phyloP scores from a whole-genome alignment of 92 coral and sea anemone genomes.

The Muricea muricata region DNA sequence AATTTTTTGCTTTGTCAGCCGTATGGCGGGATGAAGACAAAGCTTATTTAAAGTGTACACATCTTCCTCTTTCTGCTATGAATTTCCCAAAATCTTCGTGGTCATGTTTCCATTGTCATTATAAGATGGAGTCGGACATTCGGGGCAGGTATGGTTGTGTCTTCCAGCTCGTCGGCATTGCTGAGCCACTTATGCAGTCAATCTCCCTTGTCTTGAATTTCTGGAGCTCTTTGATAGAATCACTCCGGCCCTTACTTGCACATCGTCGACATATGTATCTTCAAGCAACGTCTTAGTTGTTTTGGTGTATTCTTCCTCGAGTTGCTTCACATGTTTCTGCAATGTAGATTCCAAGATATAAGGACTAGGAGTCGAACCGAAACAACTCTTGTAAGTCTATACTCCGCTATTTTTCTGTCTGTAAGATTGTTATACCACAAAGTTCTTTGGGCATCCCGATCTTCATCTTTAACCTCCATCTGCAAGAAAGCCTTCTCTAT shows the following conservation, averaged over 20 bases:
- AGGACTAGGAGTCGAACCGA: conserved; percentile 68
- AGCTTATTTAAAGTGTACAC: no score
- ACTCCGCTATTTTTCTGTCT: no score
- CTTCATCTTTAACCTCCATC: no score
- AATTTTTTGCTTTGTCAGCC: conserved; percentile 46
- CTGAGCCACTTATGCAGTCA: conserved; percentile 75
- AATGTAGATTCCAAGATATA: conserved; percentile 71
- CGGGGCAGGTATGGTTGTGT: conserved; percentile 55
- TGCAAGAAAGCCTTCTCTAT: no score
- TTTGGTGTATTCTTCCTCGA: neutral
- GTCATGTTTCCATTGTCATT: conserved; percentile 14
- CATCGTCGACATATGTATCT: conserved; percentile 72
- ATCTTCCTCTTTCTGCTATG: conserved; percentile 64
- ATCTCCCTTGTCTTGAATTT: conserved; percentile 65
- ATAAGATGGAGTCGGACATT: conserved; percentile 33
- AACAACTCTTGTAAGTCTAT: conserved; percentile 73
- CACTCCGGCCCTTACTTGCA: conserved; percentile 73
- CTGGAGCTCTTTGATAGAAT: conserved; percentile 26
- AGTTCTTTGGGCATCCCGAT: no score
- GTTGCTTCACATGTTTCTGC: conserved; percentile 1
- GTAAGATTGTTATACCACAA: no score
- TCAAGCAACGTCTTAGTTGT: neutral
- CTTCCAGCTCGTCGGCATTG: conserved; percentile 32
- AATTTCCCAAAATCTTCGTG: conserved; percentile 75
- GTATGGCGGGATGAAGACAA: neutral